Conservation (phyloP, 2,888 invertebrate species). For the Perizoma affinitatum region DNA sequence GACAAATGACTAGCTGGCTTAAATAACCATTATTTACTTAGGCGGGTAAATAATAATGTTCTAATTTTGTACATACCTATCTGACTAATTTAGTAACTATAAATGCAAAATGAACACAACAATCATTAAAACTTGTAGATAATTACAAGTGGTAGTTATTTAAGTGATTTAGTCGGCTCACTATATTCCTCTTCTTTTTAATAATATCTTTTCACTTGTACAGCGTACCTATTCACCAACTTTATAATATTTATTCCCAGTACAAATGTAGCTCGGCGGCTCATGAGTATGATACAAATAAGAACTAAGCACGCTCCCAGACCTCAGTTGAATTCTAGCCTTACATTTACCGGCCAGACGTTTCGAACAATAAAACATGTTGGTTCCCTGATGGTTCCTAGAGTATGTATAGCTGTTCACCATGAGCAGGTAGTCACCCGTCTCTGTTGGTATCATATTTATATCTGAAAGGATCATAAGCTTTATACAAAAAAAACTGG, state of each 20-base stretch:
- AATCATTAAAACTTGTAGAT: no score
- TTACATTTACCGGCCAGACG: slow-evolving; percentile 40
- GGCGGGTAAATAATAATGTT: no score
- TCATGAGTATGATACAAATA: slow-evolving; percentile 30
- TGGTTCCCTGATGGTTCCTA: slow-evolving; percentile 27
- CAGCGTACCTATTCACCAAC: background rate
- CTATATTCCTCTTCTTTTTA: no score
- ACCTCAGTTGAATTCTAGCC: slow-evolving; percentile 21
- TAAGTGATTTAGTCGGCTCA: no score
- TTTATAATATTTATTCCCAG: slow-evolving; percentile 38
- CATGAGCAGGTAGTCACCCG: slow-evolving; percentile 46
- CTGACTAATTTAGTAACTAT: no score
- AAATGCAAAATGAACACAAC: no score
- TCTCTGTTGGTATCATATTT: slow-evolving; percentile 50
- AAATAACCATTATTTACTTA: no score
- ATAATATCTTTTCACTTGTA: no score
- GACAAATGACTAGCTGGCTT: no score
- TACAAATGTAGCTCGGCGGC: slow-evolving; percentile 37
- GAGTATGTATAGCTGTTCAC: slow-evolving; percentile 46
- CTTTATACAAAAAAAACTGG: no score
- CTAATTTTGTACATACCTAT: no score
- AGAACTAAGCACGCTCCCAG: slow-evolving; percentile 3
- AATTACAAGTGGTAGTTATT: no score
- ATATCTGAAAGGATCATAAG: slow-evolving; percentile 7
- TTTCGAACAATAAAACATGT: slow-evolving; percentile 39